Percentiles rank a stretch among this genome's conserved stretches.
Conservation (phyloP, 1,140 invertebrate species). For the Heterodera schachtii region DNA sequence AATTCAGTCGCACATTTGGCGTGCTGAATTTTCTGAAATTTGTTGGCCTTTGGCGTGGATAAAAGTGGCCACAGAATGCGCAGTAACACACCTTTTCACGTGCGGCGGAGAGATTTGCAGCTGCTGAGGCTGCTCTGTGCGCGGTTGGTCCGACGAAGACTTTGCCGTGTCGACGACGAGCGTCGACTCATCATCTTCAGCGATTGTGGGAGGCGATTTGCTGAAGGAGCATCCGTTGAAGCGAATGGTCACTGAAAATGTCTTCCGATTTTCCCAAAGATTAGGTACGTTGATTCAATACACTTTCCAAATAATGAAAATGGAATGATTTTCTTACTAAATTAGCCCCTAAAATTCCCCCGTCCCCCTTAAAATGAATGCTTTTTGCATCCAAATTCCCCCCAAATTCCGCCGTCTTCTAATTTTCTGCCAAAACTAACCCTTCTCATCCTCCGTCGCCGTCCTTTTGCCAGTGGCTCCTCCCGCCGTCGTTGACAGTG, state of each 20-base stretch:
- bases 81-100: not conserved
- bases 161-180: not conserved
- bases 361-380: no score
- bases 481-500: conserved; percentile 8
- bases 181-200: conserved; percentile 39
- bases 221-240: conserved; percentile 32
- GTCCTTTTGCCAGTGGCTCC: not conserved
- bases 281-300: no score
- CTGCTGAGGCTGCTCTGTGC: not conserved
- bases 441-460: not conserved
- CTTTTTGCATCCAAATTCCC: no score
- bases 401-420: not conserved
- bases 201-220: conserved; percentile 41
- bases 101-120: not conserved
- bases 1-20: conserved; percentile 34
- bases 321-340: no score
- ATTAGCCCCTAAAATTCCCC: no score
- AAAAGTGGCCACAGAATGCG: not conserved
- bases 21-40: conserved; percentile 30
- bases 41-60: no score
- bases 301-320: no score
- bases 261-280: no score
- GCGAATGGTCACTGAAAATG: not conserved
- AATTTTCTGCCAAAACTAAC: not conserved
- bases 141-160: not conserved